A percentile compares a stretch with the other conserved stretches of the same genome.
These are phyloP conservation scores for Caracal caracal DNA, from an alignment of 2,113 vertebrate genomes.

Conservation along the genomic window DNA sequence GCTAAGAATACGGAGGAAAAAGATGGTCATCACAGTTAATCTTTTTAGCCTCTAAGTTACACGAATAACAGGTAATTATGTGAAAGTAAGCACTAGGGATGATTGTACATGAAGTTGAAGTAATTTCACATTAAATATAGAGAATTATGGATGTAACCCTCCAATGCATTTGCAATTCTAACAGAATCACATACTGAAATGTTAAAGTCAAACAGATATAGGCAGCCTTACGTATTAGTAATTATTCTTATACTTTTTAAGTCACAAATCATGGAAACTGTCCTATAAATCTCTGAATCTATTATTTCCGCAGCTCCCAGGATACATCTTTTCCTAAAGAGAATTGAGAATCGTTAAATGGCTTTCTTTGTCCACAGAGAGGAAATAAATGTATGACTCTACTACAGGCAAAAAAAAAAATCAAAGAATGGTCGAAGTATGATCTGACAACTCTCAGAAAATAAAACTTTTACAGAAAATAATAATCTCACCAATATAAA, in stretches of 20 bases:
- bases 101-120: not conserved
- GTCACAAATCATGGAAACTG: not conserved
- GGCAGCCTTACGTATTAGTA: not conserved
- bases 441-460: not conserved
- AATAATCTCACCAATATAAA: not conserved
- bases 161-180: not conserved
- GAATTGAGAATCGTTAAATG: not conserved
- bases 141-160: not conserved
- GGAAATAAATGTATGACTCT: not conserved
- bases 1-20: not conserved
- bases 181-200: not conserved
- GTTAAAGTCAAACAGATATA: not conserved
- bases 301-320: not conserved
- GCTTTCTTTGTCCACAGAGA: not conserved
- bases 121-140: not conserved
- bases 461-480: constrained; percentile 1
- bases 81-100: not conserved
- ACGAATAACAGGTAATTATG: not conserved
- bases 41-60: not conserved
- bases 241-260: not conserved
- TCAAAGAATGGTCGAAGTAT: not conserved
- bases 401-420: not conserved
- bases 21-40: not conserved
- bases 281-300: not conserved
- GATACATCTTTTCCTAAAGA: not conserved